Evolutionary conservation across 1,140 invertebrate species (phyloP).

Genomic region (Venturia canescens): DNA sequence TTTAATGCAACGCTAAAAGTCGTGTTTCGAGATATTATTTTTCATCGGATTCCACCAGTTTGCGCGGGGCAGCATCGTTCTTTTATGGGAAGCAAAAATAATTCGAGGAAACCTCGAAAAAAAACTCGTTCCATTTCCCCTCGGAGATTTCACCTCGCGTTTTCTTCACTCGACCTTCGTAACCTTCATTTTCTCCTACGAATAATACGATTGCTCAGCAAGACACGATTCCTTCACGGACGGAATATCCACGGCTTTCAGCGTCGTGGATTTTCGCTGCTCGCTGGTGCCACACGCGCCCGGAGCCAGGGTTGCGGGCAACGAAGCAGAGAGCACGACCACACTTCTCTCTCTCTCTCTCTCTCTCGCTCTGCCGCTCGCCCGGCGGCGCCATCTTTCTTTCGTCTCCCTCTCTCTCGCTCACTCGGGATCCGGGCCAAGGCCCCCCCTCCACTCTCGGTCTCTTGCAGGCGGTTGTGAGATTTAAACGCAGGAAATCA

Average conservation of each 20-base stretch:
- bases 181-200: too few species aligned
- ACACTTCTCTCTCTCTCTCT: not conserved
- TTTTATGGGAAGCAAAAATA: too few species aligned
- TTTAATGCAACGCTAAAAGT: not conserved
- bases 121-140: too few species aligned
- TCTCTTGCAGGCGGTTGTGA: constrained; percentile 34
- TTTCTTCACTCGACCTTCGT: too few species aligned
- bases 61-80: too few species aligned
- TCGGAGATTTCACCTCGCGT: too few species aligned
- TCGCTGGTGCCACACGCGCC: constrained; percentile 15
- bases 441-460: constrained; percentile 55
- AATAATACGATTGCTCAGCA: too few species aligned
- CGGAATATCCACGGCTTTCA: constrained; percentile 31
- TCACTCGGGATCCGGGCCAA: constrained; percentile 60
- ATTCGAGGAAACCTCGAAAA: too few species aligned
- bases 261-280: constrained; percentile 18
- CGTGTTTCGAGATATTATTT: too few species aligned
- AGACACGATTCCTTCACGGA: constrained; percentile 23
- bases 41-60: too few species aligned
- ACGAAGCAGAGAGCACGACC: constrained; percentile 21
- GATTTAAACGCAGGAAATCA: constrained; percentile 53
- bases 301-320: constrained; percentile 29
- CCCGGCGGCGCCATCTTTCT: not conserved
- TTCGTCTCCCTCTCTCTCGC: not conserved
- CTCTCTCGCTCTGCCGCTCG: not conserved